phyloP scores from a whole-genome alignment of 2,888 invertebrate genomes.

The Allophyes oxyacanthae region DNA sequence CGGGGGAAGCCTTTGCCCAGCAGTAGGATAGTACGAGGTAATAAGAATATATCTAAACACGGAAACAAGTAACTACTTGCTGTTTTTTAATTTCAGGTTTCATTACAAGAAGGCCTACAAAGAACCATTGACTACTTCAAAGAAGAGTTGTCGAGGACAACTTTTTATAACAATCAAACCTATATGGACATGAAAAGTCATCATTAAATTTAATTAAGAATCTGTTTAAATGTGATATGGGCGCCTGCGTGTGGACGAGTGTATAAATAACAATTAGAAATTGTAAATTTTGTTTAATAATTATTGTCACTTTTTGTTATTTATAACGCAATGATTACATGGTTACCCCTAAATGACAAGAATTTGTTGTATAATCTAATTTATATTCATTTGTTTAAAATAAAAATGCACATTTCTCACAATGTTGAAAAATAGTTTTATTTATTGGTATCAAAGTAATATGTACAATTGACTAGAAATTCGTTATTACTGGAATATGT shows the following conservation, averaged over 20 bases:
- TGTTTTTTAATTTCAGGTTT: conserved; percentile 90
- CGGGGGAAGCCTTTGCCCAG: too few relatives aligned
- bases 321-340: conserved; percentile 33
- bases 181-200: conserved; percentile 81
- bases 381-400: conserved; percentile 64
- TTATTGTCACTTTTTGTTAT: conserved; percentile 46
- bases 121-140: conserved; percentile 98
- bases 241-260: conserved; percentile 43
- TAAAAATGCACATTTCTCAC: conserved; percentile 63
- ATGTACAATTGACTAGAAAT: conserved; percentile 47
- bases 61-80: too few relatives aligned
- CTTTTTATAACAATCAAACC: conserved; percentile 84
- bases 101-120: conserved; percentile 95
- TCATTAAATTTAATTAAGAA: conserved; percentile 61
- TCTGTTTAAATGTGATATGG: conserved; percentile 77
- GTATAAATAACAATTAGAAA: conserved; percentile 48
- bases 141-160: conserved; percentile 92
- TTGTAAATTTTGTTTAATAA: conserved; percentile 36
- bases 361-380: conserved; percentile 53
- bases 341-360: conserved; percentile 52
- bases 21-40: too few relatives aligned
- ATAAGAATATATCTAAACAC: too few relatives aligned
- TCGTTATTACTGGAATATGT: conserved; percentile 12
- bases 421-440: conserved; percentile 58
- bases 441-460: conserved; percentile 43